Evolutionary conservation across 2,797 vertebrate genomes (phyloP), one percentile per base, ranked within the genome.

Genomic region (Micropoecilia bifurca): DNA sequence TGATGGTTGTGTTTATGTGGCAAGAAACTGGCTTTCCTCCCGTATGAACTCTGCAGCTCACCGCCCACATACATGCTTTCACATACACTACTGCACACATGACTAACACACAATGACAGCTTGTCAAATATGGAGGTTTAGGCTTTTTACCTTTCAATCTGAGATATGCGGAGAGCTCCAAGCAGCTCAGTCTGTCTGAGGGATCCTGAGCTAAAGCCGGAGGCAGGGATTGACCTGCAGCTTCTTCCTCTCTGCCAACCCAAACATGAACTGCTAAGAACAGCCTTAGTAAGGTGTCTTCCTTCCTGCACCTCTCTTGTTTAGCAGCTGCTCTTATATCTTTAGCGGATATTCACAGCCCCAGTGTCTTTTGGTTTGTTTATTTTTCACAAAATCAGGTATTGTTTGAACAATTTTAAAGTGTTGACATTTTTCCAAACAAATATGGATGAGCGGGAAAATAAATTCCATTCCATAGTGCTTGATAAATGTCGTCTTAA

Each of bases 71-170:
- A 12, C 75, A 48, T 77, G 75, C 81, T 57, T 74, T 55, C 59
- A 47, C 5, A 7, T 80, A 75, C 72, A 75, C 84, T 74, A 33
- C 20, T 77, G 73, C 45, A 22, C 59, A 74, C 75, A 80, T 18
- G 55, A 83, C 80, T 83, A 80, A 86, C 82, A 68, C 77, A 83
- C 80, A 90, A 78, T 89, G 89, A 84, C 85, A 87, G 79, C 71
- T 80, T 90, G 91, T 92, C 87, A 88, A 72, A 75, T 47, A 36
- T 50, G 48, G 57, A 88, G 79, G 74, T 84, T 85, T 71, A 57
- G 66, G 43, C 71, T 83, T 88, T 59, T 87, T 83, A 85, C 85
- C 79, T 85, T 74, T 88, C 80, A 74, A 72, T 85, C 86, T 85
- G 48, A 77, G 78, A 78, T 78, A 73, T 79, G 78, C 50, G 66